A percentile compares a stretch with the other conserved stretches of the same genome.
Conservation (phyloP, 2,113 vertebrate genomes). For the Aptenodytes forsteri region DNA sequence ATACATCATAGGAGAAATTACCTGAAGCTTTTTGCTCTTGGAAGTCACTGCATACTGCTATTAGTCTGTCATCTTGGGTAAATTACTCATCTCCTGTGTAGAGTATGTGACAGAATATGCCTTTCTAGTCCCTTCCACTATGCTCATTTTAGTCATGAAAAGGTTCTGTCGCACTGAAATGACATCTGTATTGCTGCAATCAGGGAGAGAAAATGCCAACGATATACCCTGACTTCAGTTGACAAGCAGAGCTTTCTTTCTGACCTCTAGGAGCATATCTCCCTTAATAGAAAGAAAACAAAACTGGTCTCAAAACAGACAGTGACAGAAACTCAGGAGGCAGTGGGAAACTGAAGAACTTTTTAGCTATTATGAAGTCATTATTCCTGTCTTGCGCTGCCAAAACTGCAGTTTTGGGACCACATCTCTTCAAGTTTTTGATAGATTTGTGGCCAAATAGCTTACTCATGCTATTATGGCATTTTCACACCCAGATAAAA, state of each 20-base stretch:
- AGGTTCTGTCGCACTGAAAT: background rate
- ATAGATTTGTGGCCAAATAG: background rate
- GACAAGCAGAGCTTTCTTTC: background rate
- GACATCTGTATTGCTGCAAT: background rate
- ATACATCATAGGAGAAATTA: background rate
- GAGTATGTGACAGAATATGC: background rate
- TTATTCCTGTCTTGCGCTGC: background rate
- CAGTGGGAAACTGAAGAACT: background rate
- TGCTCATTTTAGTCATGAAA: background rate
- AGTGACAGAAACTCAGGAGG: background rate
- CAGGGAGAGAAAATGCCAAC: background rate
- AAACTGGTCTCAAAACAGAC: background rate
- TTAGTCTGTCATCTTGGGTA: background rate
- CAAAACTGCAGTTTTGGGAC: background rate
- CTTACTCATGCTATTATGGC: background rate
- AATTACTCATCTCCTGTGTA: background rate
- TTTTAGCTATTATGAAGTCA: background rate
- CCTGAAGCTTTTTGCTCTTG: background rate
- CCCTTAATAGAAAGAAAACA: background rate
- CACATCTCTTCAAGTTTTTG: background rate
- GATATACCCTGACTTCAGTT: background rate
- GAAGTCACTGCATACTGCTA: background rate
- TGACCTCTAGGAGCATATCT: background rate
- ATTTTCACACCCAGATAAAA: background rate
- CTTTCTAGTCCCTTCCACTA: background rate